Evolutionary conservation across 2,888 invertebrate species (phyloP), one percentile per base, ranked within the genome.

Genomic region (Tetanocera ferruginea): DNA sequence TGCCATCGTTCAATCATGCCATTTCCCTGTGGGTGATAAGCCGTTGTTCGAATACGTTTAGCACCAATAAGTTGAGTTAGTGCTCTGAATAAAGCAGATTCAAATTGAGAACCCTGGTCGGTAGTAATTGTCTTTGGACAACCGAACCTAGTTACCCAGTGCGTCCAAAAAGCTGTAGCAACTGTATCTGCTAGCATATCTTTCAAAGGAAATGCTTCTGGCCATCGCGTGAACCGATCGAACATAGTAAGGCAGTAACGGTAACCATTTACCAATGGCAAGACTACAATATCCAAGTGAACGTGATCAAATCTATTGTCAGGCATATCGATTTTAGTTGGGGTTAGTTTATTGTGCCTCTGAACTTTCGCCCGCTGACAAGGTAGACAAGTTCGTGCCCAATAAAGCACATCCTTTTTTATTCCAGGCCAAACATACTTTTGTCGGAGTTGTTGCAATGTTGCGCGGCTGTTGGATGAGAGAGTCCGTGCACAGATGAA

Each of bases 21-120:
- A 70, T 90, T 90, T 0, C 57, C 28, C 8, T 23, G 28, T 2
- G 89, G 87, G 78, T 89, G 87, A 79, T 88, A 88, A 6, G 86
- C 80, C 0, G 87, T 85, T 8, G 85, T 87, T 49, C 79, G 76
- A n/a, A 78, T 78, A 2, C 52, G 55, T 23, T 60, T 52, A 8
- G 34, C n/a, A 14, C 78, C 78, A 43, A 74, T 17, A 31, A 78
- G 28, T 23, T 60, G 43, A 23, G 78, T 19, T 3, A 57, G 71
- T 9, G 51, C 31, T 71, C 37, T 5, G 60, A 76, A 57, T 19
- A 69, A 8, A 2, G 37, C 60, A 14, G 72, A 76, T 55, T 76
- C 77, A 77, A 77, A 79, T 62, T 77, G 77, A 55, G 66, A 51
- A 34, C 74, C 75, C 66, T 76, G 77, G 11, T 73, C 71, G 2